phyloP scores from a whole-genome alignment of 2,113 vertebrate species.

The Jacana jacana region DNA sequence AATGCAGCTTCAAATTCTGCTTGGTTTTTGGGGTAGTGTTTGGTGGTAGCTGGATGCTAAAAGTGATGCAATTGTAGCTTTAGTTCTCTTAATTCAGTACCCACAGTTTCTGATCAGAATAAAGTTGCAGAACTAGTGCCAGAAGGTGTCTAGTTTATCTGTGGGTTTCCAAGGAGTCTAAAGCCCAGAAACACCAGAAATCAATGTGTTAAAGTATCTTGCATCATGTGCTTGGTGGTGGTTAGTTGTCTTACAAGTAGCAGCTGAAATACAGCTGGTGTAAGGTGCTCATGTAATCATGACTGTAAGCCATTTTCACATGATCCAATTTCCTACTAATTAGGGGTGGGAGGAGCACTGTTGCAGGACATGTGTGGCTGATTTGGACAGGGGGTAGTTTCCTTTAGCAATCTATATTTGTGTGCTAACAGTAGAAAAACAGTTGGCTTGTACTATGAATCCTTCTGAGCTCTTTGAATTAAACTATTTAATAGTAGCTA shows the following conservation, averaged over 20 bases:
- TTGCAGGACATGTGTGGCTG: not conserved
- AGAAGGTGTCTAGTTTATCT: not conserved
- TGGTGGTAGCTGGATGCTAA: not conserved
- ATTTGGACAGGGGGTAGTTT: not conserved
- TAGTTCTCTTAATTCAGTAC: not conserved
- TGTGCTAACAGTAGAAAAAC: not conserved
- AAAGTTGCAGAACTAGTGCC: not conserved
- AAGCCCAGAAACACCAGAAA: not conserved
- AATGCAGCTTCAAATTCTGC: not conserved
- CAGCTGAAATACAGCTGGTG: not conserved
- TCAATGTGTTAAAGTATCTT: not conserved
- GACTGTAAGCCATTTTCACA: not conserved
- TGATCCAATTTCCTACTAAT: not conserved
- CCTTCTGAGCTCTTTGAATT: not conserved
- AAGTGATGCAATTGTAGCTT: not conserved
- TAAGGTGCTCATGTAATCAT: not conserved
- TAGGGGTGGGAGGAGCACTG: not conserved
- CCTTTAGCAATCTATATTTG: not conserved
- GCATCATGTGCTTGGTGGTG: not conserved
- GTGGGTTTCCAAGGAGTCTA: not conserved
- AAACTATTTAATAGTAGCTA: not conserved
- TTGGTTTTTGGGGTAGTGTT: not conserved
- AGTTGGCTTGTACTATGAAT: not conserved
- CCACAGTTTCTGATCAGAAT: not conserved
- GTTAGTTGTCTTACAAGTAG: not conserved